A percentile compares a stretch with the other conserved stretches of the same genome.
Evolutionary conservation across 1,140 invertebrate species (phyloP).

Genomic region (Hylaeus anthracinus): DNA sequence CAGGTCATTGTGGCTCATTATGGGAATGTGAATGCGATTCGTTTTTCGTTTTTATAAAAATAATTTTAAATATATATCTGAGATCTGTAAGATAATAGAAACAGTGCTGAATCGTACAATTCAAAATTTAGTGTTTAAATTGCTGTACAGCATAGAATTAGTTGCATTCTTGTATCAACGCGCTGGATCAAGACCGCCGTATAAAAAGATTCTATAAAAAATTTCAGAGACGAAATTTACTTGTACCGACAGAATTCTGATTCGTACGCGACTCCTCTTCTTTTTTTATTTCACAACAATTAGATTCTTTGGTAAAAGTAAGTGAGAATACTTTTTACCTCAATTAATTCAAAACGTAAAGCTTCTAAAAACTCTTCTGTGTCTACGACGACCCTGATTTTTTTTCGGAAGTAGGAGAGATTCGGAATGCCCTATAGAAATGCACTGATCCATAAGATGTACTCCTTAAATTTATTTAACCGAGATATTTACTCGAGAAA

Average conservation of each 20-base stretch:
- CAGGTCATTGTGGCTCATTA: conserved; percentile 68
- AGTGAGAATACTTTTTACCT: background rate
- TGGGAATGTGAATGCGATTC: conserved; percentile 73
- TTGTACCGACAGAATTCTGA: conserved; percentile 34
- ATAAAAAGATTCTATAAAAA: conserved; percentile 44
- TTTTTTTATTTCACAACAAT: conserved; percentile 31
- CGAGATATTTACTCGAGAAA: conserved; percentile 54
- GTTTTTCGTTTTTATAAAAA: conserved; percentile 67
- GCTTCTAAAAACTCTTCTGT: conserved; percentile 16
- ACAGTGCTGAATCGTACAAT: conserved; percentile 62
- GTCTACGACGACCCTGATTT: conserved; percentile 35
- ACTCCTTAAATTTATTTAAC: conserved; percentile 54
- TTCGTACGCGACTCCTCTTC: conserved; percentile 19
- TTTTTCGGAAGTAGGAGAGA: conserved; percentile 47
- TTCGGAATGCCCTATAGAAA: conserved; percentile 70
- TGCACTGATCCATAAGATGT: conserved; percentile 65
- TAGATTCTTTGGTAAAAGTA: background rate
- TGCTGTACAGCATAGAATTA: conserved; percentile 45
- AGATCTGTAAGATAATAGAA: conserved; percentile 70
- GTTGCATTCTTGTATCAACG: conserved; percentile 39
- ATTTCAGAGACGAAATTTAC: conserved; percentile 19
- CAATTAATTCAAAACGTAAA: background rate
- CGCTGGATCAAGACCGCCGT: conserved; percentile 37
- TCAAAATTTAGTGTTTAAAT: conserved; percentile 56
- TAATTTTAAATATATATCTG: conserved; percentile 69